These are phyloP conservation scores for Tetramorium alpestre DNA, from an alignment of 1,140 invertebrate species.

Conservation along the genomic window DNA sequence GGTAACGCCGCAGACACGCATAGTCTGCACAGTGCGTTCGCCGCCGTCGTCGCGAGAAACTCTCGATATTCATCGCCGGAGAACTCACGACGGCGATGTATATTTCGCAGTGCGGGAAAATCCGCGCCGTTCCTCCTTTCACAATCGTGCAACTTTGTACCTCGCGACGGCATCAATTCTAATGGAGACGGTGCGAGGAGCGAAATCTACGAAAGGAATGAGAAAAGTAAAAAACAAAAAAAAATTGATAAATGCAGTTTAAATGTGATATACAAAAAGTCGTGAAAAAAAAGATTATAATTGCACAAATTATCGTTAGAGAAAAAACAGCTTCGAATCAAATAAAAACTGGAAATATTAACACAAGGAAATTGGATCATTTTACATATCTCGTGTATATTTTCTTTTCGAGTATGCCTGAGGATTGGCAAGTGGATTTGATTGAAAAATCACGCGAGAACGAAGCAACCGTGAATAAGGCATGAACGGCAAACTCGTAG, in stretches of 20 bases:
- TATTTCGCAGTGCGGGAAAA: constrained; percentile 43
- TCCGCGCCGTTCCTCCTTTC: constrained; percentile 45
- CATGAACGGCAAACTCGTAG: constrained; percentile 42
- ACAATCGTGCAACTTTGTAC: constrained; percentile 53
- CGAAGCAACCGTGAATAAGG: not conserved
- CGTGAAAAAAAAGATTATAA: not conserved
- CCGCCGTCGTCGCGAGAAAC: constrained; percentile 34
- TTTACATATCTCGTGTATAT: not conserved
- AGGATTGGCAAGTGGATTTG: not conserved
- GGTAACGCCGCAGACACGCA: not conserved
- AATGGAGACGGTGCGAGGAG: constrained; percentile 25
- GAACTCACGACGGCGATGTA: constrained; percentile 16
- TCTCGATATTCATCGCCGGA: constrained; percentile 53
- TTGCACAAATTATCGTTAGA: not conserved
- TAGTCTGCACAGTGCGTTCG: constrained; percentile 27
- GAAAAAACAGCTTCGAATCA: not conserved
- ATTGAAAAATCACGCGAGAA: constrained; percentile 22
- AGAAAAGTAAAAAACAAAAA: not conserved
- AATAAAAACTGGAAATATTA: not conserved
- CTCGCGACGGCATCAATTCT: constrained; percentile 52
- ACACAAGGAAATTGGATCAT: not conserved
- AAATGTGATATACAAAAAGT: not conserved
- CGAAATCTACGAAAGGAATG: not conserved
- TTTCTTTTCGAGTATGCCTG: not conserved
- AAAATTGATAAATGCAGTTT: not conserved